Base-by-base conservation (phyloP, 2,888 invertebrate genomes). In the Diaperis boleti region DNA sequence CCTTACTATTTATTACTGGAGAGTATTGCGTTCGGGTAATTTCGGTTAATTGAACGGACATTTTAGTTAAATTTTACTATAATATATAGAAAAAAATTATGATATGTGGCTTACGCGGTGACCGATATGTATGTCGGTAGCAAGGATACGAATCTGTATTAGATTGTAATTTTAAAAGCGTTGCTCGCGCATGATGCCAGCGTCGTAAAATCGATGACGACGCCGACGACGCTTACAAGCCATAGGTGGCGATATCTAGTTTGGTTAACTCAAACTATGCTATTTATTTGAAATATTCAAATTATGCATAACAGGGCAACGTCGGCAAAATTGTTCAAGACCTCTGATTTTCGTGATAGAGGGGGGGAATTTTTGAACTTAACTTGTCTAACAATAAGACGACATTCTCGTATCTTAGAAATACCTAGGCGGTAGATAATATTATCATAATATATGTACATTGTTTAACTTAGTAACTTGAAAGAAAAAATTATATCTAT, bases 151-250 rank as follows among this genome's bases (percentile, higher is more conserved):
- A 73, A 74, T 70, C 74, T 72, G 26, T 60, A 22, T 63, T 73
- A 74, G 74, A 71, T 76, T 74, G 74, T 75, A 76, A 78, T 77
- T 76, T 76, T 72, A 72, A 73, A 73, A 73, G 75, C 74, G 74
- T 67, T 72, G 74, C 75, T 71, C 76, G 78, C 76, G 77, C 77
- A 77, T 66, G 72, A 67, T 22, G 37, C 54, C 4, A 31, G 67
- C 69, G 65, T 70, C 64, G 67, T 69, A 78, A 78, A 78, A 78
- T 78, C 79, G 77, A 78, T 79, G 75, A 60, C 70, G 72, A 72
- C 74, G 74, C 69, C 74, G 74, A 67, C 69, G 61, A 52, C 60
- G 61, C 42, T 39, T 35, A 55, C 47, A 47, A 47, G 26, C 31
- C 15, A 13, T 11, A 31, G 7, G 13, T 20, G 5, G 22, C 13